Conservation (phyloP, 2,113 vertebrate genomes). For the Neotragus pygmaeus region DNA sequence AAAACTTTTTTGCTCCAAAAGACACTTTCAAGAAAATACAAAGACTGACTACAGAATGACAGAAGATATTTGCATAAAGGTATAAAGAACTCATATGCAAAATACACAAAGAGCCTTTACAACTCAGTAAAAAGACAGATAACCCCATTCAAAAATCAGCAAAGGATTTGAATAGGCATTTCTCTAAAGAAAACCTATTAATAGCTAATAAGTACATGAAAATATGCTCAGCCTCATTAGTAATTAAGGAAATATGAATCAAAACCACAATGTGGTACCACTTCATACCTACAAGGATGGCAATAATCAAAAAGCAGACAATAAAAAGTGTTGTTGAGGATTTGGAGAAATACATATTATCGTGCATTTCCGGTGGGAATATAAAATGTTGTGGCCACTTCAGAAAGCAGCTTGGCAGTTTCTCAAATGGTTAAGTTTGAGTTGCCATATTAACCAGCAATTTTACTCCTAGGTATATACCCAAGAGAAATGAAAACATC, state of each 20-base stretch:
- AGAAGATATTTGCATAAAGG: background rate
- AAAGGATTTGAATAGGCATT: background rate
- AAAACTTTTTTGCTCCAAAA: background rate
- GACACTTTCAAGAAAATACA: background rate
- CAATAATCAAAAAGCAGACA: background rate
- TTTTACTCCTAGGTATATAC: background rate
- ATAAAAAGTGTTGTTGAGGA: background rate
- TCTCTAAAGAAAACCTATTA: background rate
- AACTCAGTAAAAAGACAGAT: background rate
- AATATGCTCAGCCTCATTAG: background rate
- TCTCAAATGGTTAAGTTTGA: background rate
- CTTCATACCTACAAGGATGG: background rate
- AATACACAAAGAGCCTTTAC: background rate
- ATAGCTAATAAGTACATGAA: background rate
- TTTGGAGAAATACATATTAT: background rate
- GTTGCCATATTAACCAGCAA: background rate
- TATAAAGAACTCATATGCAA: background rate
- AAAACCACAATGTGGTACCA: background rate
- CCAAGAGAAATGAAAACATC: background rate
- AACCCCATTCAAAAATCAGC: background rate
- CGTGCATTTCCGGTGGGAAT: background rate
- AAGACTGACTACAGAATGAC: background rate
- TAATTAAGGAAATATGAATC: background rate
- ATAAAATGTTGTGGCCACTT: background rate
- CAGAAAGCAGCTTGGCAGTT: background rate